Evolutionary conservation across 2,888 invertebrate species (phyloP), one percentile per base, ranked within the genome.

Genomic region (Platynereis dumerilii): DNA sequence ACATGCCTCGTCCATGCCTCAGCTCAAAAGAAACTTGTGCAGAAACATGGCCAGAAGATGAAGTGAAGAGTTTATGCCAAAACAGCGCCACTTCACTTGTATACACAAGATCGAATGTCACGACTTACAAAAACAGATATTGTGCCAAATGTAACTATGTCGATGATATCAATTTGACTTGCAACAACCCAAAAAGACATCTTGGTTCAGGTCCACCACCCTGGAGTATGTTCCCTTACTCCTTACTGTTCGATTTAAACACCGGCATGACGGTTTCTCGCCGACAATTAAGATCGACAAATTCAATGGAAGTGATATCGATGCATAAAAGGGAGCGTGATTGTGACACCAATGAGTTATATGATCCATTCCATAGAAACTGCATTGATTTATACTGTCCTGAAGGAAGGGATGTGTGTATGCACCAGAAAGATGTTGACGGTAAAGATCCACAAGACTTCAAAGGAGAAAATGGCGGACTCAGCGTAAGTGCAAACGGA

Each of bases 161-260:
- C 7, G 56, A 63, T 17, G 48, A 57, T 1, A 28, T 29, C n/a
- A 28, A 44, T 29, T 20, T 57, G n/a, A 44, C 63, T 1, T 63
- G 63, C 24, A 48, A 61, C 22, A 53, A 64, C n/a, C 57, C 22
- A 28, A 29, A 15, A 42, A 20, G n/a, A 45, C 58, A 2, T 12
- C 29, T 22, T n/a, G n/a, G n/a, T n/a, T n/a, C n/a, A n/a, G n/a
- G n/a, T n/a, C n/a, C n/a, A n/a, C n/a, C n/a, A n/a, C n/a, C n/a
- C n/a, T n/a, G n/a, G n/a, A 26, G 34, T 12, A n/a, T 27, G 0
- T 67, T 66, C 56, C n/a, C 53, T 24, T 61, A 57, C 34, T 90
- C 90, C 89, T 70, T 88, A 87, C 58, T 92, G 91, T 76, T 91
- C 88, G 75, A 93, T 88, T 76, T 88, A 88, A 62, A 89, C 88